Percentiles rank a stretch among this genome's conserved stretches.
These are phyloP conservation scores for Callocephalon fimbriatum DNA, from an alignment of 2,113 vertebrate species.

Conservation along the genomic window DNA sequence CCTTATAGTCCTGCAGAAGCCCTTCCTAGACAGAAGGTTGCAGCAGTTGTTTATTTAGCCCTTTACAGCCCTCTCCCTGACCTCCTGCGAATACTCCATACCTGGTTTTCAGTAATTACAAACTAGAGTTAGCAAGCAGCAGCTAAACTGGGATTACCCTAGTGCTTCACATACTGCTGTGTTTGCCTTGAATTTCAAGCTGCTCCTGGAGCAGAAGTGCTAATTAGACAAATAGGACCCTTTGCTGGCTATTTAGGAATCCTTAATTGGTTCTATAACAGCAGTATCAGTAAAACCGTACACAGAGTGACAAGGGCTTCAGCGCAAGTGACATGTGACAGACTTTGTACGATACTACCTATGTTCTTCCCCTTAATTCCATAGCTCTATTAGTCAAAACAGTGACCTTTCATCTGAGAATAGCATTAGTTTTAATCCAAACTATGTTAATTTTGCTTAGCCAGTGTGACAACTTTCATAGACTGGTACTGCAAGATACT, in stretches of 20 bases:
- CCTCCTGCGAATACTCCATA: neutral
- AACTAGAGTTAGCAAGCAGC: neutral
- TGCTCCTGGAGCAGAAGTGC: neutral
- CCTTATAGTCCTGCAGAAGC: neutral
- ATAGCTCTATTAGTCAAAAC: neutral
- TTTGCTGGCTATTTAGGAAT: neutral
- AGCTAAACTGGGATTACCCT: neutral
- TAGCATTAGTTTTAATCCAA: neutral
- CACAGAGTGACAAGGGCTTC: neutral
- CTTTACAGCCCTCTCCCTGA: neutral
- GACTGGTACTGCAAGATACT: neutral
- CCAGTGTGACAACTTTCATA: neutral
- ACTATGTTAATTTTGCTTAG: neutral
- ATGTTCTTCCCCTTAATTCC: neutral
- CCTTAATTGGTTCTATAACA: neutral
- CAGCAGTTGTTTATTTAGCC: neutral
- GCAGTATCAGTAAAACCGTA: neutral
- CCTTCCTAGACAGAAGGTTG: neutral
- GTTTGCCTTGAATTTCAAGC: neutral
- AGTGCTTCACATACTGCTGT: neutral
- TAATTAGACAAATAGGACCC: neutral
- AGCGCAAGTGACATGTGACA: neutral
- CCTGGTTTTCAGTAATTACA: neutral
- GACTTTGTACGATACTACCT: neutral
- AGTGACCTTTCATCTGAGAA: neutral